Evolutionary conservation across 1,140 invertebrate species (phyloP), one percentile per base, ranked within the genome.

Genomic region (Drosophila sproati): DNA sequence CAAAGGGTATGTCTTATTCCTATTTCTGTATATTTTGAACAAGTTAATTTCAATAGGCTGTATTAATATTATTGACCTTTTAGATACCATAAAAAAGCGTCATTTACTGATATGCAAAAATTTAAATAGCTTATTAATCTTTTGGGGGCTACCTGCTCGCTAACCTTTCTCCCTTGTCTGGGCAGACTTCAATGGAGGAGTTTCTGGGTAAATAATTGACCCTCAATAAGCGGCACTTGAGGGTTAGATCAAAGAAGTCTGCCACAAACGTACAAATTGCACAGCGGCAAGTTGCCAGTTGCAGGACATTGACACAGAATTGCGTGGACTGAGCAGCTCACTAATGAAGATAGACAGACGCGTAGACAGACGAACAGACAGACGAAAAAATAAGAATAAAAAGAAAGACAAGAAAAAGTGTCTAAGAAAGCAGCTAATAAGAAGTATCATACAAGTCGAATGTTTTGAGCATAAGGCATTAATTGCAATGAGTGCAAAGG

Each of bases 381-480:
- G 73, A 72, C 60, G 61, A 76, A 62, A 50, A 52, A 37, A 34
- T 20, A 20, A 20, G 20, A 20, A 20, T 20, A 20, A 59, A 57
- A 57, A 43, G 34, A 32, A 32, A 43, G 43, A 57, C 20, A 6
- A 39, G 52, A 48, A 59, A 48, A 66, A 10, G 43, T 60, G 48
- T 66, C 57, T 56, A 57, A 55, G 52, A 59, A 39, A 29, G 55
- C 34, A 37, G 74, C 74, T 64, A 72, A 77, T 67, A 73, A 68
- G 45, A 68, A 43, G 50, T 6, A 71, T 52, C 29, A 50, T 4
- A 31, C 57, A 48, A 60, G 60, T 64, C 34, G 56, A 73, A 73
- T 74, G 71, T 74, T 71, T 77, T 68, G 51, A 57, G 57, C 57
- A 73, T 41, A 77, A 68, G 75, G 56, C 74, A 77, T 77, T 77